Evolutionary conservation across 2,888 invertebrate genomes (phyloP), one percentile per base, ranked within the genome.

Genomic region (Eupsilia transversa): DNA sequence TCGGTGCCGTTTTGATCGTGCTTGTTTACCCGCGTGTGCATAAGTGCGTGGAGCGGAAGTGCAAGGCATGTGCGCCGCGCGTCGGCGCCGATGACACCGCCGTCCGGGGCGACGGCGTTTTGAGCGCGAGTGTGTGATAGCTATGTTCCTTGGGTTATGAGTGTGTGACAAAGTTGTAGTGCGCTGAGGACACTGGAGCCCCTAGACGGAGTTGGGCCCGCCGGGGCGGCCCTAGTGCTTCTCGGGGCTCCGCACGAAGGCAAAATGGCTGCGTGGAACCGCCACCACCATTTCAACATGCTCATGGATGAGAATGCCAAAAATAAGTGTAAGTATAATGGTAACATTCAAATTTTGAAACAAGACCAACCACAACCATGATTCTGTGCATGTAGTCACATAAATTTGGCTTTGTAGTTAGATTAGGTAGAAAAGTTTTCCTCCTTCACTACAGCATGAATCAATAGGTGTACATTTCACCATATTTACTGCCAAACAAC

Each of bases 231-330:
- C 96, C 96, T 96, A 91, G 96, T 96, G 95, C 96, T 96, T 95
- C 96, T 96, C 94, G 96, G 96, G 96, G 96, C 96, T 96, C 96
- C 96, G 91, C 96, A 96, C 96, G 95, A 96, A 96, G 97, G 97
- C 96, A 97, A 97, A 95, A 97, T 97, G 97, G 97, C 97, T 92
- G 96, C 96, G 96, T 97, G 97, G 97, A 97, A 97, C 94, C 97
- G 97, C 96, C 97, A 97, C 96, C 97, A 97, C 95, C 97, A 97
- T 95, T 97, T 97, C 95, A 96, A 94, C 93, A 97, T 97, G 97
- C 97, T 97, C 92, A 97, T 97, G 97, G 97, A 97, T 88, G 96
- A 96, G 94, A 97, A 97, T 96, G 97, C 97, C 93, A 97, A 97
- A 96, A 97, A 97, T 91, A 97, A 97, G 97, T 96, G 97, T 97